Base-by-base conservation (phyloP, 2,113 vertebrate genomes). In the Prolemur simus region DNA sequence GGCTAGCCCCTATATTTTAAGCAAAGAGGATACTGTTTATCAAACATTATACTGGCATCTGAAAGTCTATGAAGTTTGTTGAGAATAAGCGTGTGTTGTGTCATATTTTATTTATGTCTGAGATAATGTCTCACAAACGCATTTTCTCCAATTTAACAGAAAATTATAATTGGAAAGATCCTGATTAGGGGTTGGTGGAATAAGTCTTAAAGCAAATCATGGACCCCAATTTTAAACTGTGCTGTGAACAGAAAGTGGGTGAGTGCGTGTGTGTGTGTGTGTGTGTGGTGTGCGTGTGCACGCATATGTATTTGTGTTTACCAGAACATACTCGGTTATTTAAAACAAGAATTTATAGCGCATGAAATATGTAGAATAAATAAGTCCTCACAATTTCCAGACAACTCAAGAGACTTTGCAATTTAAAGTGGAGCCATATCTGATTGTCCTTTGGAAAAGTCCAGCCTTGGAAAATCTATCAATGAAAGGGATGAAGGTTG, bases 81-180 rank as follows among this genome's bases (percentile, higher is more conserved):
- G 32, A n/a, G 12, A 89, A 92, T 47, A 60, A 95, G 93, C 88
- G 2, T 8, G 42, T 34, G 9, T 6, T 54, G 18, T 52, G 14
- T 78, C 9, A 52, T 68, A 56, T 78, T 95, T 94, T 91, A 84
- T 54, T 87, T 73, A 93, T 25, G n/a, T 71, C 23, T 76, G 27
- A 89, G 9, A 76, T 76, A 93, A 86, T 81, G 63, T 77, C 66
- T 78, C 68, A 95, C 68, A 91, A 91, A 76, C 39, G 21, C 17
- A 45, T 49, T 66, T 87, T 87, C 42, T 95, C 47, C 12, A 49
- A 73, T 95, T 73, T 86, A 45, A 81, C n/a, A 78, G 23, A 80
- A 95, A 95, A 54, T 82, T 86, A 60, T 12, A 63, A 8, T 45
- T 86, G 15, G 45, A 87, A 76, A 27, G 47, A 95, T 90, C 14